A percentile compares a stretch with the other conserved stretches of the same genome.
Conservation (phyloP, 2,113 vertebrate species). For the Conger conger region DNA sequence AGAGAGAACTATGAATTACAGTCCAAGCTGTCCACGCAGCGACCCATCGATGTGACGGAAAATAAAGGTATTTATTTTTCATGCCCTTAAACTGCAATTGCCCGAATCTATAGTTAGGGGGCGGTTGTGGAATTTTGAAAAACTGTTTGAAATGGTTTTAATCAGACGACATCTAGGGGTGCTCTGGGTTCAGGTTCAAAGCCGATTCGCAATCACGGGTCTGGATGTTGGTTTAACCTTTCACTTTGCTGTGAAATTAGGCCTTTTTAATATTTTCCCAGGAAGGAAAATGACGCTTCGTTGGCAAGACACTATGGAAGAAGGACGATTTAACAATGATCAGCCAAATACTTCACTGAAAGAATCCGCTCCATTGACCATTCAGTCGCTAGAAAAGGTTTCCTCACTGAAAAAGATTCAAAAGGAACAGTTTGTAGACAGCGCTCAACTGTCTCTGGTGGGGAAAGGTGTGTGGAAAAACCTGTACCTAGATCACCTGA, state of each 20-base stretch:
- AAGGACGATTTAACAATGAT: conserved; percentile 38
- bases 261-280: background rate
- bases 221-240: no score
- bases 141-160: background rate
- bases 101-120: no score
- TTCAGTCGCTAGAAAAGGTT: conserved; percentile 37
- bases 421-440: background rate
- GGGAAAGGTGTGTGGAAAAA: conserved; percentile 35
- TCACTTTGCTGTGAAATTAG: background rate
- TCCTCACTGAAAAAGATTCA: background rate
- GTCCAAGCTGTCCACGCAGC: conserved; percentile 13
- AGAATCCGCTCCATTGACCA: conserved; percentile 50
- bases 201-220: no score
- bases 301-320: conserved; percentile 30
- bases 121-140: background rate
- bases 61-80: conserved; percentile 23
- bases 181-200: background rate
- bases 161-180: background rate
- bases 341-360: conserved; percentile 12
- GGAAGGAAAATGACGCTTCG: conserved; percentile 4
- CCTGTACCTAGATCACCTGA: background rate
- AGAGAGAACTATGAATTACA: conserved; percentile 49
- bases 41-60: background rate
- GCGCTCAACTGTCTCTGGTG: background rate
- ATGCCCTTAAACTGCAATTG: background rate